Evolutionary conservation across 1,140 invertebrate species (phyloP).

Genomic region (Pseudomyrmex cubaensis): DNA sequence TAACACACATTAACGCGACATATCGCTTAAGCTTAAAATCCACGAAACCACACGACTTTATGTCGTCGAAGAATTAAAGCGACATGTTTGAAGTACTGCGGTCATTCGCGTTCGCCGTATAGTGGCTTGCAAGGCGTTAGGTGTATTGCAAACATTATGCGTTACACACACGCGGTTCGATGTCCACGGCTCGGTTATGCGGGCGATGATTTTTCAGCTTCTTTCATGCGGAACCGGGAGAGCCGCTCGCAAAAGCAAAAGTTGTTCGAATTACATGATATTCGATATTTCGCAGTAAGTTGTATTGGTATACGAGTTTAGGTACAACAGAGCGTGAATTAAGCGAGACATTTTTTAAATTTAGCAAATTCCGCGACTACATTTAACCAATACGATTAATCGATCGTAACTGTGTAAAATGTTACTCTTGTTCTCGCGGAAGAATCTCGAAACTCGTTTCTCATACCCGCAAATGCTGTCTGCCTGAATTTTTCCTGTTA

Average conservation of each 20-base stretch:
- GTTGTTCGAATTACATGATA: constrained; percentile 19
- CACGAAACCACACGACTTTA: constrained; percentile 35
- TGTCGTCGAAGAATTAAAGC: constrained; percentile 29
- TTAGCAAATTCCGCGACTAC: not conserved
- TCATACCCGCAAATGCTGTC: not conserved
- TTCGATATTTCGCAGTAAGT: not conserved
- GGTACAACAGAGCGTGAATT: not conserved
- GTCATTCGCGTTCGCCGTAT: not conserved
- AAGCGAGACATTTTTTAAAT: not conserved
- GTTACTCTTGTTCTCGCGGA: constrained; percentile 22
- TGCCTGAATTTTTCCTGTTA: constrained; percentile 16
- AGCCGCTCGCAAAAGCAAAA: constrained; percentile 26
- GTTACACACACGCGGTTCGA: not conserved
- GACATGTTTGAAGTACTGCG: not conserved
- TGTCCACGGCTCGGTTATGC: not conserved
- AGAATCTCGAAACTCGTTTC: constrained; percentile 34
- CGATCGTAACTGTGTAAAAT: constrained; percentile 27
- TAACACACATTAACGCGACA: not conserved
- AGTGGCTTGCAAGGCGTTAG: not conserved
- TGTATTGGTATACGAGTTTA: not conserved
- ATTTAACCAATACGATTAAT: constrained; percentile 21
- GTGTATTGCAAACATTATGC: not conserved
- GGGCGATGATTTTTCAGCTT: constrained; percentile 3
- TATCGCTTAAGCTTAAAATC: not conserved
- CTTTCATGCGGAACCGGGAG: constrained; percentile 13